Percentiles rank a stretch among this genome's conserved stretches.
Evolutionary conservation across 2,113 vertebrate genomes (phyloP).

Genomic region (Peromyscus maniculatus): DNA sequence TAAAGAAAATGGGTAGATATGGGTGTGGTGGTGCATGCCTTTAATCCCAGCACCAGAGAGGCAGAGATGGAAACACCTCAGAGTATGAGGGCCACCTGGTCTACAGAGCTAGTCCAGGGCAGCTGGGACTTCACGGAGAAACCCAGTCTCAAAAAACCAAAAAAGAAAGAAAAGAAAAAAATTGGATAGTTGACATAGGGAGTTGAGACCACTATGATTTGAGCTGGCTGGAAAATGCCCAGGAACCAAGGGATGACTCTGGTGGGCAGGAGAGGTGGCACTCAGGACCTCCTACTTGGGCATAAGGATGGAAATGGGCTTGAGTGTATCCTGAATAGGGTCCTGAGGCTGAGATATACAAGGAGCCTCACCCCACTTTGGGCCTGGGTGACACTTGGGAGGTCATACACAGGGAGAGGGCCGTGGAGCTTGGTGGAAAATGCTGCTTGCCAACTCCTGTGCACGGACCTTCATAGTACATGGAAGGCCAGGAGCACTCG

Average conservation of each 20-base stretch:
- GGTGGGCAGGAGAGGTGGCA: accelerated
- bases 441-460: accelerated
- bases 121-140: neutral
- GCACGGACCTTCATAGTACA: accelerated
- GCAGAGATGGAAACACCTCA: neutral
- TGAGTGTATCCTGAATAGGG: accelerated
- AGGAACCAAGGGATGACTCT: neutral
- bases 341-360: neutral
- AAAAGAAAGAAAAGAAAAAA: neutral
- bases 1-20: neutral
- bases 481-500: neutral
- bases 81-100: neutral
- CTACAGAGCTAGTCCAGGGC: neutral
- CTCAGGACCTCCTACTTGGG: accelerated
- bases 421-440: accelerated
- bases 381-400: neutral
- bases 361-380: accelerated
- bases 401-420: neutral
- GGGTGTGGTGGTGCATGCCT: neutral
- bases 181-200: accelerated
- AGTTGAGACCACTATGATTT: neutral
- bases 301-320: neutral
- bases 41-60: neutral
- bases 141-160: neutral
- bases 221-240: neutral